Evolutionary conservation across 2,113 vertebrate species (phyloP).

Genomic region (Cottus gobio): DNA sequence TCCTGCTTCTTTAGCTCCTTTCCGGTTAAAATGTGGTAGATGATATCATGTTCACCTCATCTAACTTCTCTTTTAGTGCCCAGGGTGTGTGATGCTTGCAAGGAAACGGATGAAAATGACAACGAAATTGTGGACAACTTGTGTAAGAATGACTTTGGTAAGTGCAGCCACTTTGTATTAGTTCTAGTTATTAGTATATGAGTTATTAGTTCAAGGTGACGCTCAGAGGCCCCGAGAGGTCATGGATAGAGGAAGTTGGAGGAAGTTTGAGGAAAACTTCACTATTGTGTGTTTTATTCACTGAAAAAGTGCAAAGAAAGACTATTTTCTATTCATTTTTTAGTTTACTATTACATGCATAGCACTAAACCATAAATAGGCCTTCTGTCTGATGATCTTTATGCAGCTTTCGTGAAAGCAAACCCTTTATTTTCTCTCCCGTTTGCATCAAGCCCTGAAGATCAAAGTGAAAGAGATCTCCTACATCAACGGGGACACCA

Average conservation of each 20-base stretch:
- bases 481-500: slow-evolving; percentile 97
- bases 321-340: neutral
- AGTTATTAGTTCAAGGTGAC: neutral
- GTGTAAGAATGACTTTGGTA: slow-evolving; percentile 99
- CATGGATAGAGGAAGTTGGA: neutral
- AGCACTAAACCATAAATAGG: neutral
- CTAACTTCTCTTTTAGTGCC: slow-evolving; percentile 83
- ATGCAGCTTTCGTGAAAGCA: neutral
- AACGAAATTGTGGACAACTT: slow-evolving; percentile 97
- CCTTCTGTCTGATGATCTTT: neutral
- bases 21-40: neutral
- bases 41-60: neutral
- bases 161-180: slow-evolving; percentile 61
- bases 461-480: slow-evolving; percentile 99
- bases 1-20: neutral
- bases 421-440: slow-evolving; percentile 11
- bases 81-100: slow-evolving; percentile 96
- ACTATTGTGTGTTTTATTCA: neutral
- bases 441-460: slow-evolving; percentile 87
- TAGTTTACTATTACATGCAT: neutral
- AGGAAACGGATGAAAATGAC: slow-evolving; percentile 93
- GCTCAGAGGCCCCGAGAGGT: neutral
- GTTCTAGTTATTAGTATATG: no score
- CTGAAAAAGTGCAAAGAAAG: neutral
- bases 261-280: neutral